Evolutionary conservation across 2,113 vertebrate genomes (phyloP), one percentile per base, ranked within the genome.

Genomic region (Boulengeromyrus knoepffleri): DNA sequence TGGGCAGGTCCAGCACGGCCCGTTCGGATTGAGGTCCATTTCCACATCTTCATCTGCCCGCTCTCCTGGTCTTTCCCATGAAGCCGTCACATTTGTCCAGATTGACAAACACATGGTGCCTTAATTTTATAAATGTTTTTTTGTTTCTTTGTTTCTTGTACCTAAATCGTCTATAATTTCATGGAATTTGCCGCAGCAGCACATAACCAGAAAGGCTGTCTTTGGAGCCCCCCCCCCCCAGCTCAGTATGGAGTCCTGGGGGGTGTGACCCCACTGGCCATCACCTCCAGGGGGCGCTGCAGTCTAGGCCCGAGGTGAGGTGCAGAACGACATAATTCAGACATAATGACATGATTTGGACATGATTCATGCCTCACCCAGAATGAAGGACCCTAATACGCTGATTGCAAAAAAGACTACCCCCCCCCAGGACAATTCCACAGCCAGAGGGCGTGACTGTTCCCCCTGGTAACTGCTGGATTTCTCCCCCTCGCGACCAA

Each of bases 111-210:
- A 92, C 88, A 90, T 91, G 94, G 95, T 96, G 95, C 95, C 95
- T 96, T 96, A 93, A 91, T 94, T 92, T 95, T 93, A 93, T 42
- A 91, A 42, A 93, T 92, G 90, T 95, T 90, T 53, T 93, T 88
- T 74, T 89, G 12, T 93, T 90, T 66, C 90, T 90, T 36, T 36
- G 31, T 36, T 36, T 36, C 90, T 91, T 90, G 91, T 94, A 91
- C 53, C 74, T 91, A 92, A 13, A 89, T 87, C 92, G 58, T 91
- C 85, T 92, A 88, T 92, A 90, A 91, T 92, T 92, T 91, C 90
- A 42, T 89, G 89, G 58, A 90, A 91, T 90, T 93, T 90, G 50
- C 70, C 89, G 62, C 50, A 66, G 80, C 88, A 91, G 89, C 89
- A 88, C 86, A 88, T 90, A 85, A 88, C 52, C 15, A 52, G 56